phyloP scores from a whole-genome alignment of 2,113 vertebrate genomes.

The Boleophthalmus pectinirostris region DNA sequence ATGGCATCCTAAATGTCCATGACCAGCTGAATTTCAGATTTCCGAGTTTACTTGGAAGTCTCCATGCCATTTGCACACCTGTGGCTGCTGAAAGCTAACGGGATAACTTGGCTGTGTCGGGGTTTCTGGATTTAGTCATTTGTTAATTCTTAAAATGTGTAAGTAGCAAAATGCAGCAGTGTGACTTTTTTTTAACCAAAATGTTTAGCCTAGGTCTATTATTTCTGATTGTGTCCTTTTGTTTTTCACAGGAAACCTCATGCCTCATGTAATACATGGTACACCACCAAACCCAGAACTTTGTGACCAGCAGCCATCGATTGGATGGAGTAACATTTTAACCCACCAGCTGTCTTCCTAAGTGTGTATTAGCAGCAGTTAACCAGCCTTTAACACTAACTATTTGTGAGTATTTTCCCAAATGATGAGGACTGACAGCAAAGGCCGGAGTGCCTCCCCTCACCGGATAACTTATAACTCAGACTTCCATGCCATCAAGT shows the following conservation, averaged over 20 bases:
- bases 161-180: background rate
- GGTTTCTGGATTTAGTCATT: background rate
- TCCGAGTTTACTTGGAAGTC: background rate
- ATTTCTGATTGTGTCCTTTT: background rate
- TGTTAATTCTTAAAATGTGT: slow-evolving; percentile 9
- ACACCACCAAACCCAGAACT: slow-evolving; percentile 11
- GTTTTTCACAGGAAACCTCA: slow-evolving; percentile 28
- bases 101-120: background rate
- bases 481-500: slow-evolving; percentile 89
- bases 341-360: slow-evolving; percentile 25
- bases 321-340: slow-evolving; percentile 21
- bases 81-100: background rate
- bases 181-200: background rate
- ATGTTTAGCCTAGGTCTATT: background rate
- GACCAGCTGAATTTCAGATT: background rate
- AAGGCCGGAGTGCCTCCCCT: slow-evolving; percentile 88
- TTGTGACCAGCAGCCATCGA: slow-evolving; percentile 21
- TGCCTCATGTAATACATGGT: slow-evolving; percentile 7
- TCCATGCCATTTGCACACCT: background rate
- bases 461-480: slow-evolving; percentile 90
- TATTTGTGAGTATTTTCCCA: slow-evolving; percentile 25
- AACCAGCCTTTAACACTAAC: slow-evolving; percentile 26
- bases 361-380: slow-evolving; percentile 15
- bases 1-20: background rate
- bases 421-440: slow-evolving; percentile 89